Percentiles rank a stretch among this genome's conserved stretches.
These are phyloP conservation scores for Tarsius wallacei DNA, from an alignment of 2,797 vertebrate species.

Conservation along the genomic window DNA sequence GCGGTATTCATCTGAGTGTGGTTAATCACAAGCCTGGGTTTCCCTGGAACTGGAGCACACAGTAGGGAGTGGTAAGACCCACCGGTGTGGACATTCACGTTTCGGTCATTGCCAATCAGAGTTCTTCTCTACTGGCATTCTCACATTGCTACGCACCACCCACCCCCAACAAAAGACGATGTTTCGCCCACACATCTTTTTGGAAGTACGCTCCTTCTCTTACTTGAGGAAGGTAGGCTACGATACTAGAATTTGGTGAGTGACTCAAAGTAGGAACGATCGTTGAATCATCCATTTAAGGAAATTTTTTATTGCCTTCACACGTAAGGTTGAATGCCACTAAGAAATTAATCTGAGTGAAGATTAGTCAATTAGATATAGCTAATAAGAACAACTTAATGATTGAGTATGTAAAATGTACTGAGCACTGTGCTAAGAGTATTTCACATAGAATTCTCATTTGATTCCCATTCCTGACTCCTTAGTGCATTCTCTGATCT, in stretches of 20 bases:
- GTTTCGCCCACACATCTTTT: background rate
- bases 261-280: background rate
- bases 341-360: constrained; percentile 38
- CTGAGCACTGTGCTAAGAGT: background rate
- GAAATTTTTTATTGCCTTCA: background rate
- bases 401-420: background rate
- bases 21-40: constrained; percentile 98
- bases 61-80: background rate
- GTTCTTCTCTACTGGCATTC: background rate
- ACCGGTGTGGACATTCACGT: fast-evolving
- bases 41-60: constrained; percentile 96
- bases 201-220: background rate
- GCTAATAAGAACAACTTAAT: background rate
- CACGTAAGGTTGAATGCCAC: background rate
- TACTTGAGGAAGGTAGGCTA: background rate
- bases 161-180: background rate
- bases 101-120: background rate
- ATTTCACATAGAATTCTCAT: background rate
- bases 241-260: background rate
- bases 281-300: constrained; percentile 10
- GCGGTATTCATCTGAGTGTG: constrained; percentile 99
- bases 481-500: background rate
- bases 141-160: background rate
- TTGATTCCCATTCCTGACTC: constrained; percentile 14
- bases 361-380: background rate